Base-by-base conservation (phyloP, 2,113 vertebrate species). In the Merops nubicus region DNA sequence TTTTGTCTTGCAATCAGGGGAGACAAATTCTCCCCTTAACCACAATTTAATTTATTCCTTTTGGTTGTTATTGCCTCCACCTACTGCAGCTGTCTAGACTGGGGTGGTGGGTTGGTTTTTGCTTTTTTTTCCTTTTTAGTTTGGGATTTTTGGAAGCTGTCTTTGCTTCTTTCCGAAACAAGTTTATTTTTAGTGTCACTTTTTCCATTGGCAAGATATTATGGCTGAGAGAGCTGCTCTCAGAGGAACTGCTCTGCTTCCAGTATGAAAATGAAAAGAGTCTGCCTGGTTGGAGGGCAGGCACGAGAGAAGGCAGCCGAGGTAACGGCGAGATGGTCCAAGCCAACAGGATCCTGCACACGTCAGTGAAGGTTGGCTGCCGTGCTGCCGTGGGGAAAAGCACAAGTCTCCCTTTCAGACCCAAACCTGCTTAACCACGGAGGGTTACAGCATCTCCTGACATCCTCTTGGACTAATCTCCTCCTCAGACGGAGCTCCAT, bases 141-240 rank as follows among this genome's bases (percentile, higher is more conserved):
- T 91, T 2, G 29, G 91, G 92, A 83, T 87, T 95, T 95, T 95
- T 93, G 94, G 94, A 94, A 94, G 76, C 89, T 51, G 89, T 73
- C 16, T 91, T 93, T 89, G 60, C 86, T 93, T 91, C 90, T 89
- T 97, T 96, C 95, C 33, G 48, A 96, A 95, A 90, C 38, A 50
- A 88, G 84, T 90, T 83, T 96, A 97, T 97, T 97, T 96, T 96
- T 94, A 94, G 95, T 67, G 94, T 96, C 79, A 93, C 88, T 97
- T 97, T 97, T 96, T 97, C 96, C 97, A 96, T 56, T 97, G 97
- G 96, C 96, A 94, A 94, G 95, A 94, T 84, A 57, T 8, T 36
- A 86, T 10, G 85, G 80, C 67, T 69, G 62, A 90, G 67, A 69
- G 76, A 51, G 70, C 83, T 72, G 85, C 65, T 90, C 85, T 92